Evolutionary conservation across 2,797 vertebrate species (phyloP), one percentile per base, ranked within the genome.

Genomic region (Mergus octosetaceus): DNA sequence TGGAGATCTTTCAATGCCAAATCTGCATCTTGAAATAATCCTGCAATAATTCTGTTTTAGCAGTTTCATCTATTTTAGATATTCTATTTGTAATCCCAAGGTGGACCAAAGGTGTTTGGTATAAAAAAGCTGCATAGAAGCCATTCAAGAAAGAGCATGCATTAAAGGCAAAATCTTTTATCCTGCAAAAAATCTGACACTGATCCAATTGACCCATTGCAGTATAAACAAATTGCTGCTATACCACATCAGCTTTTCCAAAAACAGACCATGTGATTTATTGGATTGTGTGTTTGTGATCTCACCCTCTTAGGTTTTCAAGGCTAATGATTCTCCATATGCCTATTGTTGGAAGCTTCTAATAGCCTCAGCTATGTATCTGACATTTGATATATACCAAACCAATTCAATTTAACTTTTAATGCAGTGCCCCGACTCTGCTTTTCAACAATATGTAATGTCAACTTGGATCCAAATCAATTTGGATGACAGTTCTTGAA

Each of bases 191-290:
- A 81, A 62, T 69, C 72, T 53, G 27, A 83, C 84, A 43, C 74
- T 92, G 81, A 95, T 94, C 60, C 91, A 85, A 80, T 74, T 90
- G 90, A 80, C 69, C 61, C 0, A 1, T 72, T 45, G 68, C 4
- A 61, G 49, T 61, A 83, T 79, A 94, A 96, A 96, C 43, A 77
- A 93, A 91, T 94, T 77, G 64, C 75, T 90, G 91, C 57, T 93
- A 36, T 69, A 85, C 32, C 15, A 36, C 45, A 85, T 72, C 74
- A 91, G 54, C 71, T 90, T 70, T 88, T 93, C 86, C 80, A 92
- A 77, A 96, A 88, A 36, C 4, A 1, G 82, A 65, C 58, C 43
- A 22, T 62, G 69, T 93, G 95, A 95, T 95, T 94, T 94, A 94
- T 85, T 89, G 75, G 45, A 72, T 36, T 77, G 77, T 68, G 32